Evolutionary conservation across 2,113 vertebrate species (phyloP), one percentile per base, ranked within the genome.

Genomic region (Anser cygnoides): DNA sequence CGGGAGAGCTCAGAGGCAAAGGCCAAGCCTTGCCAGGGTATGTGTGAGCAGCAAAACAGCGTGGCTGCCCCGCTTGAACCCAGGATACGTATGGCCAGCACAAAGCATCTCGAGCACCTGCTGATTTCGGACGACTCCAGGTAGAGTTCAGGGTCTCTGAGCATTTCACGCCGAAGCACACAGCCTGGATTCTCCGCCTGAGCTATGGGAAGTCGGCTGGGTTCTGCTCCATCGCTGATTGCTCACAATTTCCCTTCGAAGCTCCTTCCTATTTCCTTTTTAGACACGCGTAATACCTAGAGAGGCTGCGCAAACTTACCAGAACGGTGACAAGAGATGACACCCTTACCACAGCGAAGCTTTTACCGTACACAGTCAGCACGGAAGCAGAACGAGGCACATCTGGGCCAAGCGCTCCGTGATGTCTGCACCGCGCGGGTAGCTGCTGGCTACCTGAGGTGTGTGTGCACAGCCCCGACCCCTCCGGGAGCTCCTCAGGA

Each of bases 221-320:
- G 59, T 65, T 92, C 95, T 76, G 68, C 50, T 92, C 55, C 71
- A 15, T n/a, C 74, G 76, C 63, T 67, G 63, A 90, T 4, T 3
- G 25, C 72, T 92, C 66, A 54, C 82, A 88, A 93, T 91, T 86
- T 92, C 41, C 39, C 80, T 74, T 80, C 62, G 37, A 26, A 94
- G 31, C 46, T 77, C 55, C 73, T 88, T 90, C 80, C 72, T 22
- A 6, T 89, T 93, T 90, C 35, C 59, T 77, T 90, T 92, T 55
- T 55, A 92, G 83, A 74, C 17, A 6, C 16, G 23, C 39, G 80
- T 72, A 71, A 58, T 28, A 50, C 79, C 10, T 83, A 86, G 79
- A 80, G 39, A 93, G 54, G n/a, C 58, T 84, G 68, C 73, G 50
- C 44, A 59, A 37, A 50, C 67, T 75, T 59, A 74, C 58, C 50